Conservation (phyloP, 2,797 vertebrate genomes). For the Coranthus polyacanthus region DNA sequence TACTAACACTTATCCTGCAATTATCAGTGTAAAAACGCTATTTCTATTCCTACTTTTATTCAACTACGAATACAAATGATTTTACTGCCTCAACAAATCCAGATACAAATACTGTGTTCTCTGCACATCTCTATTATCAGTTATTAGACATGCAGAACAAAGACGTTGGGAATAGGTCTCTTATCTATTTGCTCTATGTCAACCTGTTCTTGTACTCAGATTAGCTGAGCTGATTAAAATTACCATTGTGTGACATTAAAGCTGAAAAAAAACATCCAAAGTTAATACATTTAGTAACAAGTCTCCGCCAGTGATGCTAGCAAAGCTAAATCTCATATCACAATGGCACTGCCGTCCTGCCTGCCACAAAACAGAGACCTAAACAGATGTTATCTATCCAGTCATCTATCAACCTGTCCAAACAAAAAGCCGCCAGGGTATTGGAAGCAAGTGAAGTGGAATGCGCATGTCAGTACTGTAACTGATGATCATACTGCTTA, state of each 20-base stretch:
- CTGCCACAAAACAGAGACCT: slow-evolving; percentile 50
- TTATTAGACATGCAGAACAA: no score
- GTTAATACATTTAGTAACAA: slow-evolving; percentile 21
- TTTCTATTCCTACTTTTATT: no score
- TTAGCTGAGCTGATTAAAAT: slow-evolving; percentile 5
- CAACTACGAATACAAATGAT: no score
- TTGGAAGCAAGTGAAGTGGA: slow-evolving; percentile 65
- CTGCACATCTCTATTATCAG: no score
- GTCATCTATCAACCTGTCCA: slow-evolving; percentile 75
- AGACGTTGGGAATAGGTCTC: neutral
- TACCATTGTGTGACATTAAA: neutral
- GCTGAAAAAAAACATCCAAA: neutral
- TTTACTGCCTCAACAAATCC: no score
- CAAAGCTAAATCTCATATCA: slow-evolving; percentile 39
- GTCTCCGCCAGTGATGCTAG: slow-evolving; percentile 17
- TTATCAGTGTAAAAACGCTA: neutral
- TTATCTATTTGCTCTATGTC: neutral
- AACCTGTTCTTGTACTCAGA: neutral
- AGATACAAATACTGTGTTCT: no score
- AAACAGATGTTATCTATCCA: slow-evolving; percentile 73
- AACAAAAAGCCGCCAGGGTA: slow-evolving; percentile 65
- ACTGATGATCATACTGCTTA: slow-evolving; percentile 74
- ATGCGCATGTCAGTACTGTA: slow-evolving; percentile 64
- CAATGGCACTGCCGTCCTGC: slow-evolving; percentile 33
- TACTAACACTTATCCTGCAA: no score